Conservation (phyloP, 1,140 invertebrate genomes). For the Elymnias hypermnestra region DNA sequence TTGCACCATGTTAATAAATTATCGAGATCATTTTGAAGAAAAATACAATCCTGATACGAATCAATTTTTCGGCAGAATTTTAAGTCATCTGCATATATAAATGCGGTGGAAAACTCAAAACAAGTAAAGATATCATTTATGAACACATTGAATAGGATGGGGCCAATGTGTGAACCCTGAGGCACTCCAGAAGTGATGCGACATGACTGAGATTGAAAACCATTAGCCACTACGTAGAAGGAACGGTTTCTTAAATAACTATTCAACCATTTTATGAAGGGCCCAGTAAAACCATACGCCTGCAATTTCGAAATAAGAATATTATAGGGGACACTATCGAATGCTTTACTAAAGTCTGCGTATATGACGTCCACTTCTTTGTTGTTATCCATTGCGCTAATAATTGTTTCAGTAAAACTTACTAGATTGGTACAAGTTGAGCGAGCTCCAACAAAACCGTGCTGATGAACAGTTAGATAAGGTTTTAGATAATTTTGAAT, state of each 20-base stretch:
- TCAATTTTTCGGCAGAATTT: slow-evolving; percentile 15
- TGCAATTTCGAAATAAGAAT: slow-evolving; percentile 10
- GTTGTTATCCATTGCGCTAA: neutral
- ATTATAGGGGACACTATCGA: slow-evolving; percentile 11
- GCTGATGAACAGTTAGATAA: slow-evolving; percentile 9
- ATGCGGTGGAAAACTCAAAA: slow-evolving; percentile 5
- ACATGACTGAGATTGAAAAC: slow-evolving; percentile 8
- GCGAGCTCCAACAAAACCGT: slow-evolving; percentile 14
- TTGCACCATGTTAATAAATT: slow-evolving; percentile 5
- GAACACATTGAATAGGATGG: too few species aligned
- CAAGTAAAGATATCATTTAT: slow-evolving; percentile 19
- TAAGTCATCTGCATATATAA: slow-evolving; percentile 17
- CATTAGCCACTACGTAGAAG: slow-evolving; percentile 19
- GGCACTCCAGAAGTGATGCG: slow-evolving; percentile 18
- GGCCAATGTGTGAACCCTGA: slow-evolving; percentile 24
- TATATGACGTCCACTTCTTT: slow-evolving; percentile 17
- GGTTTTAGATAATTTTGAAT: slow-evolving; percentile 15
- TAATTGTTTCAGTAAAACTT: too few species aligned
- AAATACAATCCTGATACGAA: neutral
- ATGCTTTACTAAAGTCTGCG: slow-evolving; percentile 18
- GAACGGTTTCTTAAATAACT: slow-evolving; percentile 13
- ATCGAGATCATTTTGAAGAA: too few species aligned
- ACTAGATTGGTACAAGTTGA: slow-evolving; percentile 5
- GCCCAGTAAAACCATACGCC: slow-evolving; percentile 10
- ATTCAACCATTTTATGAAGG: slow-evolving; percentile 3